Evolutionary conservation across 2,888 invertebrate species (phyloP).

Genomic region (Erpobdella octoculata): DNA sequence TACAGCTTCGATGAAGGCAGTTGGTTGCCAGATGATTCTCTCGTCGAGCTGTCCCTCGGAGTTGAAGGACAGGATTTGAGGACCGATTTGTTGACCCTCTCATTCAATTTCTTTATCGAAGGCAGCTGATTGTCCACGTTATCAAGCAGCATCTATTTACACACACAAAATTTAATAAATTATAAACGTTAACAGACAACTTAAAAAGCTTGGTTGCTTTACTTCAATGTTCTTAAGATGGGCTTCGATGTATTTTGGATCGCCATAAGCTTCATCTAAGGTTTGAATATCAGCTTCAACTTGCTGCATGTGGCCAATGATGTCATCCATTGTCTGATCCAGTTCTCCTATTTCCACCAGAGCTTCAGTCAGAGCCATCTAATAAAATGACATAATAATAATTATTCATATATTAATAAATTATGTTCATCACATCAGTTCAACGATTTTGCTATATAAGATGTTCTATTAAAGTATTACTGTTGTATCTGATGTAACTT

Average conservation of each 20-base stretch:
- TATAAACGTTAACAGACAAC: neutral
- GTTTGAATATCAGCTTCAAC: constrained; percentile 44
- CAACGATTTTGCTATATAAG: no score
- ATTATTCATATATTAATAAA: no score
- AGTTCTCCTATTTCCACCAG: constrained; percentile 49
- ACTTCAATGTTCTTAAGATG: constrained; percentile 50
- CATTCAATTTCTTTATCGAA: constrained; percentile 43
- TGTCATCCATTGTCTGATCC: constrained; percentile 47
- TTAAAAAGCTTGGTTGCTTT: neutral
- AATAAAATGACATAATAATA: constrained; percentile 14
- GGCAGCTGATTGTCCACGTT: constrained; percentile 47
- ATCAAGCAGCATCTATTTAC: constrained; percentile 44
- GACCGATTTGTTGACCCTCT: constrained; percentile 43
- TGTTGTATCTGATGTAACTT: no score
- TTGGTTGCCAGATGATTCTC: constrained; percentile 27
- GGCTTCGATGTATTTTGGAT: constrained; percentile 49
- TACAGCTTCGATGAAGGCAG: constrained; percentile 39
- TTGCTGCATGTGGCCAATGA: constrained; percentile 44
- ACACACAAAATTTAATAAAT: neutral
- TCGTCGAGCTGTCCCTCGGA: neutral
- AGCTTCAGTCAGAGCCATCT: constrained; percentile 46
- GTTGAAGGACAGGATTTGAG: constrained; percentile 13
- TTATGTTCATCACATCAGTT: no score
- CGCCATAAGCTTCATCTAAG: constrained; percentile 46
- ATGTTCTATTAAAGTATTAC: no score